Conservation (phyloP, 1,140 invertebrate species). For the Pinna nobilis region DNA sequence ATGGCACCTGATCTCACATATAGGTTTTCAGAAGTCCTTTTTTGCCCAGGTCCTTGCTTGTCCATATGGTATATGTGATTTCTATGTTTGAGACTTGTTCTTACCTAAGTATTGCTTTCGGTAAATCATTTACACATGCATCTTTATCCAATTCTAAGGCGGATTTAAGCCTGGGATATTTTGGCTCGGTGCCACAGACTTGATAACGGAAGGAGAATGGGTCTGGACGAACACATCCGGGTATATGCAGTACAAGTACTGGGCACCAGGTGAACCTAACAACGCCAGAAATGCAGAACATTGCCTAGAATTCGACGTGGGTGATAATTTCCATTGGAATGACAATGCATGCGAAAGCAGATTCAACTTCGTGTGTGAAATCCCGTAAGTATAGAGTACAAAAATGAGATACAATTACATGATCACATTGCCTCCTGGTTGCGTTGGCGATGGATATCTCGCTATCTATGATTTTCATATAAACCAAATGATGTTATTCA, state of each 20-base stretch:
- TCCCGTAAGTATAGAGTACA: constrained; percentile 29
- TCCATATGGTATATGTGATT: too few relatives aligned
- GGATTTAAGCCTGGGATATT: constrained; percentile 24
- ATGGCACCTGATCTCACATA: too few relatives aligned
- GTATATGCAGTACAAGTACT: constrained; percentile 16
- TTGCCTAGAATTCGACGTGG: constrained; percentile 16
- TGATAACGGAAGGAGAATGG: constrained; percentile 25
- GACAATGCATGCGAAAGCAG: constrained; percentile 21
- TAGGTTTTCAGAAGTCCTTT: too few relatives aligned
- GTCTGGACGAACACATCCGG: neutral
- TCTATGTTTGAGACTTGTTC: neutral
- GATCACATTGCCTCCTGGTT: too few relatives aligned
- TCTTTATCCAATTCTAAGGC: too few relatives aligned
- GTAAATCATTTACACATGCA: neutral
- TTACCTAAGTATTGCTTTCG: neutral
- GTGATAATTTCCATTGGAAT: constrained; percentile 19
- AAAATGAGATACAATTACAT: too few relatives aligned
- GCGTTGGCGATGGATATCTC: too few relatives aligned
- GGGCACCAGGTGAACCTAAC: constrained; percentile 28
- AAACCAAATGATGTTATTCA: too few relatives aligned
- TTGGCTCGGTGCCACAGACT: constrained; percentile 20
- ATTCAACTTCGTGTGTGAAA: constrained; percentile 33
- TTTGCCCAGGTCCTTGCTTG: too few relatives aligned
- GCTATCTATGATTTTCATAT: too few relatives aligned
- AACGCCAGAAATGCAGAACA: constrained; percentile 11